Conservation (phyloP, 2,113 vertebrate species). For the Cyprinus carpio region DNA sequence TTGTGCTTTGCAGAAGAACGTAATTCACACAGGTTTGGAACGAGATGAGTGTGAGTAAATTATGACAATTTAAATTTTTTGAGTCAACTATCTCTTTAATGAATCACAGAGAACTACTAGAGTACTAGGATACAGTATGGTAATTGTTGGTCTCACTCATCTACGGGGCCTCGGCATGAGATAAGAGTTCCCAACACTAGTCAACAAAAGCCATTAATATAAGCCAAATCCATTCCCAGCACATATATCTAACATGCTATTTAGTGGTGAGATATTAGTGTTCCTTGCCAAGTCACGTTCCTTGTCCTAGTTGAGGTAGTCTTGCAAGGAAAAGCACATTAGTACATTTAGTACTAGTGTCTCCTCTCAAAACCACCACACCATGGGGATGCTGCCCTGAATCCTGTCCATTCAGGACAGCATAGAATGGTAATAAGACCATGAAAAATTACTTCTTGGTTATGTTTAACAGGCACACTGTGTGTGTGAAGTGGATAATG, state of each 20-base stretch:
- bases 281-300: background rate
- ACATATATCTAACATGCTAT: conserved; percentile 1
- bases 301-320: conserved; percentile 10
- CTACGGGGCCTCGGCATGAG: conserved; percentile 15
- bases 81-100: background rate
- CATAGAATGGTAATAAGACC: conserved; percentile 18
- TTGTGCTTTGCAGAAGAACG: background rate
- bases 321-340: conserved; percentile 14
- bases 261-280: background rate
- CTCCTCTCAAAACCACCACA: conserved; percentile 26
- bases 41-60: background rate
- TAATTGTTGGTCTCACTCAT: background rate
- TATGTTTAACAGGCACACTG: conserved; percentile 4
- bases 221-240: conserved; percentile 14
- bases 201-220: conserved; percentile 8
- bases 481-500: conserved; percentile 39
- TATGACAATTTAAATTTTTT: background rate
- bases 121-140: conserved; percentile 28
- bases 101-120: conserved; percentile 23
- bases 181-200: background rate
- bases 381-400: background rate
- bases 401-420: conserved; percentile 16
- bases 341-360: background rate
- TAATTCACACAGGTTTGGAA: background rate
- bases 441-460: conserved; percentile 37